Evolutionary conservation across 1,140 invertebrate genomes (phyloP), one percentile per base, ranked within the genome.

Genomic region (Ceratosolen solmsi): DNA sequence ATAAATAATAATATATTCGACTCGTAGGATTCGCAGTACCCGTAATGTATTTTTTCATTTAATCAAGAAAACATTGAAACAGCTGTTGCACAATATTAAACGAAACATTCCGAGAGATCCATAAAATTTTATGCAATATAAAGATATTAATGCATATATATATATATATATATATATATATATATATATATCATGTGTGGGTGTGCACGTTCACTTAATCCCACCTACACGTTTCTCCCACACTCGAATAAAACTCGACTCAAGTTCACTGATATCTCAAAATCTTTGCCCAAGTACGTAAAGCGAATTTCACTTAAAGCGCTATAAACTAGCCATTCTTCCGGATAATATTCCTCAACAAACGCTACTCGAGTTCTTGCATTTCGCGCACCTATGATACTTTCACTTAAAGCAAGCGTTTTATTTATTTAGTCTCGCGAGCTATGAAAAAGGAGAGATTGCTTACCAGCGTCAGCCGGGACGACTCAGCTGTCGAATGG

Each of bases 401-500:
- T n/a, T n/a, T n/a, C n/a, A n/a, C n/a, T n/a, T n/a, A n/a, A n/a
- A n/a, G n/a, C n/a, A n/a, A n/a, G n/a, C n/a, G n/a, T n/a, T n/a
- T n/a, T n/a, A n/a, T n/a, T n/a, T n/a, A n/a, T n/a, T n/a, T n/a
- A n/a, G n/a, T n/a, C n/a, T n/a, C 41, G 41, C 5, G 41, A 13
- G 41, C n/a, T 46, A 13, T 46, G 5, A 13, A 13, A 46, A 46
- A 54, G 13, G 51, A 15, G 51, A 54, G 17, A 17, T 20, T n/a
- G 11, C 78, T 65, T 20, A 82, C 80, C 80, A 58, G 73, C n/a
- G 63, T 20, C 36, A 0, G 5, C 5, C 8, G 82, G 17, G 49
- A 74, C 46, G 68, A 13, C 71, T 89, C 88, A 90, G 82, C 87
- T 88, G 38, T 88, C 86, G 72, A 87, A 90, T 0, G 87, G 84